A percentile compares a stretch with the other conserved stretches of the same genome.
Evolutionary conservation across 2,113 vertebrate genomes (phyloP).

Genomic region (Elaphurus davidianus): DNA sequence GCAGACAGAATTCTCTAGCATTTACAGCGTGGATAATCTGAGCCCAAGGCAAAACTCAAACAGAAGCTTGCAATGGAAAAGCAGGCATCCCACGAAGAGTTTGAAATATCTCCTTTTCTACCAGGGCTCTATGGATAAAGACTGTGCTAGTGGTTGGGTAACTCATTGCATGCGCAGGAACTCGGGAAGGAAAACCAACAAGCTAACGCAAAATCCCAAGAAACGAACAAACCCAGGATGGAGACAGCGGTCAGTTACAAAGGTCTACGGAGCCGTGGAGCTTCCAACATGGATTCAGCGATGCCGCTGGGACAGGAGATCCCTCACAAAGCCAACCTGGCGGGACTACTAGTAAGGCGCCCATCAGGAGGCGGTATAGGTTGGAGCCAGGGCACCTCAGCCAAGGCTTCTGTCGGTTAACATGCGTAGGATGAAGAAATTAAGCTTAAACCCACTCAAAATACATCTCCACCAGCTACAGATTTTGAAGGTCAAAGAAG

Average conservation of each 20-base stretch:
- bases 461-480: constrained; percentile 84
- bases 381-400: constrained; percentile 70
- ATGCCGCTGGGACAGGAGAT: constrained; percentile 68
- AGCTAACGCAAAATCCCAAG: constrained; percentile 73
- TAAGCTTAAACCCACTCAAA: constrained; percentile 83
- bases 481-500: constrained; percentile 84
- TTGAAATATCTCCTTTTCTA: constrained; percentile 22
- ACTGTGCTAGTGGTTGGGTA: constrained; percentile 51
- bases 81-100: background rate
- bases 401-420: constrained; percentile 69
- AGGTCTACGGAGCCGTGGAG: constrained; percentile 72
- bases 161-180: background rate
- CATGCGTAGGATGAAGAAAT: constrained; percentile 68
- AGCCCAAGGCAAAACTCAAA: background rate
- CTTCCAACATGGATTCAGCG: constrained; percentile 65
- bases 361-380: constrained; percentile 57
- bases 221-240: constrained; percentile 74
- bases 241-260: constrained; percentile 52
- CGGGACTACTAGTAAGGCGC: constrained; percentile 53
- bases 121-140: background rate
- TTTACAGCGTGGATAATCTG: background rate
- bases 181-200: constrained; percentile 40
- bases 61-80: background rate
- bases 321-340: background rate
- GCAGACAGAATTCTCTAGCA: background rate